Conservation (phyloP, 2,797 vertebrate genomes). For the Dendrocincla fuliginosa region DNA sequence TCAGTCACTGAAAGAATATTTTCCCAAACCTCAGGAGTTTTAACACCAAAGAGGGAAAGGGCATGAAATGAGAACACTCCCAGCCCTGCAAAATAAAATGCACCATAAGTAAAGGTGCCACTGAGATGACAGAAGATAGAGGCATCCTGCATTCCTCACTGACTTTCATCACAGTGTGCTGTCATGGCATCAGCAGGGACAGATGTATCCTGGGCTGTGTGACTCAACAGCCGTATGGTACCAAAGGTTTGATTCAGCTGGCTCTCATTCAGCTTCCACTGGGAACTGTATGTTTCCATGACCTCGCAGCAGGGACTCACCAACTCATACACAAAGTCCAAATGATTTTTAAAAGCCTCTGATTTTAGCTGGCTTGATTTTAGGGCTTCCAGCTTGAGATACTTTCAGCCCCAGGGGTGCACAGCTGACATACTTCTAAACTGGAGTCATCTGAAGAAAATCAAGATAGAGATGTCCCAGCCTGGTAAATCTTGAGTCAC, state of each 20-base stretch:
- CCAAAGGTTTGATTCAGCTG: not conserved
- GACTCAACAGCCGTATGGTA: not conserved
- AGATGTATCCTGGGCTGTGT: not conserved
- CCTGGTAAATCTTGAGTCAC: not conserved
- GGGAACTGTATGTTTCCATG: not conserved
- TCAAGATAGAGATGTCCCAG: not conserved
- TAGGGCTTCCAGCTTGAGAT: not conserved
- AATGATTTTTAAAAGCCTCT: not conserved
- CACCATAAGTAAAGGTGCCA: not conserved
- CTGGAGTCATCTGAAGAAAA: slow-evolving; percentile 1
- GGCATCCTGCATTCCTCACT: not conserved
- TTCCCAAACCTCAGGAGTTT: not conserved
- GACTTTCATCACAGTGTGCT: not conserved
- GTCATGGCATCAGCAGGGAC: not conserved
- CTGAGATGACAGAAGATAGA: not conserved
- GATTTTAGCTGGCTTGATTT: not conserved
- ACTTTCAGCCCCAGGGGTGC: not conserved
- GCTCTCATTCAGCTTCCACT: not conserved
- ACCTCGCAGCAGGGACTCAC: not conserved
- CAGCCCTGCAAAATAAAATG: not conserved
- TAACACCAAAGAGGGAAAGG: not conserved
- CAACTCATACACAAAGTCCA: not conserved
- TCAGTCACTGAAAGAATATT: not conserved
- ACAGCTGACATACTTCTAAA: not conserved
- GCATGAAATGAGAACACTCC: not conserved